Evolutionary conservation across 2,797 vertebrate species (phyloP).

Genomic region (Malacoctenus gilli): DNA sequence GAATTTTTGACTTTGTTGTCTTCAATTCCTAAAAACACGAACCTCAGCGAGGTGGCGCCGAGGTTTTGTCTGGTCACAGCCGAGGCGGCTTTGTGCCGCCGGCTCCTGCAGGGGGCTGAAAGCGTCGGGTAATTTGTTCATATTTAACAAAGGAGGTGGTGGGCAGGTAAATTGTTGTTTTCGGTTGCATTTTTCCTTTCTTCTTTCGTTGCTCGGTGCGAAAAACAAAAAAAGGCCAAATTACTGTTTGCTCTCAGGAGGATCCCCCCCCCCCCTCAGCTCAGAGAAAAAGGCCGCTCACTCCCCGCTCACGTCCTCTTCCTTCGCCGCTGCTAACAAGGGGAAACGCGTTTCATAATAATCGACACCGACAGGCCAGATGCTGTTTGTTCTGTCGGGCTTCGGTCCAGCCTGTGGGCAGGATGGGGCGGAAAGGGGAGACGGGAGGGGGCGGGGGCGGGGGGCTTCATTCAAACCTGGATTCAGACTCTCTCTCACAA

Average conservation of each 20-base stretch:
- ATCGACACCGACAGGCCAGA: conserved; percentile 41
- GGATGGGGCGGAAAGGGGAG: not conserved
- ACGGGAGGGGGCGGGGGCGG: not conserved
- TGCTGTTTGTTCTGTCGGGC: conserved; percentile 39
- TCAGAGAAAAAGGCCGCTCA: not conserved
- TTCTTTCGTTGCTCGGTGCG: not conserved
- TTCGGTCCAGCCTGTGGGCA: conserved; percentile 12
- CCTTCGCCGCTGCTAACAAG: conserved; percentile 16
- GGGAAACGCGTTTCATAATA: conserved; percentile 24
- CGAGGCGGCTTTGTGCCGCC: no score
- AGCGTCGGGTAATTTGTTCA: conserved; percentile 19
- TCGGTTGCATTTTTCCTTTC: conserved; percentile 29
- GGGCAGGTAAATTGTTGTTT: conserved; percentile 56
- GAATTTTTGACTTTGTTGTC: conserved; percentile 4
- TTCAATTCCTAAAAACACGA: conserved; percentile 6
- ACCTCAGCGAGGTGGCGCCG: not conserved
- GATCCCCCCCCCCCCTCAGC: conserved; percentile 28
- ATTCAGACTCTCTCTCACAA: conserved; percentile 22
- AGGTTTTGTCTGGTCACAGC: conserved; percentile 7
- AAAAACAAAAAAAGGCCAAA: conserved; percentile 31
- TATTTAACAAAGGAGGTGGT: conserved; percentile 18
- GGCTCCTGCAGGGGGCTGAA: conserved; percentile 3
- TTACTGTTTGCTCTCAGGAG: conserved; percentile 29
- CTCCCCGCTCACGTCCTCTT: conserved; percentile 1
- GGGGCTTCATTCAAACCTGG: no score